These are phyloP conservation scores for Adelognathus sp. DNA, from an alignment of 2,888 invertebrate species.

Conservation along the genomic window DNA sequence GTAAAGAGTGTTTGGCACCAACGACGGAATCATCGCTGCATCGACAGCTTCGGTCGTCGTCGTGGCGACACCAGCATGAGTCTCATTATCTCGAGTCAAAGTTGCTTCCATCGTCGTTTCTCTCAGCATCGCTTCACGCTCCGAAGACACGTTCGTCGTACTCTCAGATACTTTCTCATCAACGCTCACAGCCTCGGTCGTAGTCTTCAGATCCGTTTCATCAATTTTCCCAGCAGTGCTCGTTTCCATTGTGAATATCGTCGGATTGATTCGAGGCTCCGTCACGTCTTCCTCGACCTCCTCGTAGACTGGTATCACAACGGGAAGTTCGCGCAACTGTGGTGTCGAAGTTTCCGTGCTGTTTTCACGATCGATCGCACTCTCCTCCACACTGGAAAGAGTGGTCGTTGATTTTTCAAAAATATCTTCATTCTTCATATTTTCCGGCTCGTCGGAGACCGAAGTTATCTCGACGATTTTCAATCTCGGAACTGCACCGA, in stretches of 20 bases:
- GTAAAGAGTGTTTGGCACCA: conserved; percentile 70
- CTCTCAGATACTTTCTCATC: not conserved
- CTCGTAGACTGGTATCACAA: conserved; percentile 76
- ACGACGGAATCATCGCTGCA: conserved; percentile 31
- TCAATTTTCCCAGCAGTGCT: not conserved
- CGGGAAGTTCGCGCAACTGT: conserved; percentile 60
- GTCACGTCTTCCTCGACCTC: conserved; percentile 67
- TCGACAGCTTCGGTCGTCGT: not conserved
- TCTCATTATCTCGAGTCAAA: conserved; percentile 11
- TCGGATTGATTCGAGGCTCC: conserved; percentile 57
- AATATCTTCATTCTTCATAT: conserved; percentile 38
- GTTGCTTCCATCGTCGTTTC: not conserved
- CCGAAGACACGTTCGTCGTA: not conserved
- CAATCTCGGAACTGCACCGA: conserved; percentile 57
- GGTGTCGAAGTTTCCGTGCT: conserved; percentile 13
- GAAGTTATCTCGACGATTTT: conserved; percentile 63
- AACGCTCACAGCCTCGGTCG: conserved; percentile 16
- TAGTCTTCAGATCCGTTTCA: not conserved
- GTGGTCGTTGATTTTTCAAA: conserved; percentile 20
- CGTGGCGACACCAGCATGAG: not conserved
- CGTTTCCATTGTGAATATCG: conserved; percentile 27
- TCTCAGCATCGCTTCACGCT: not conserved
- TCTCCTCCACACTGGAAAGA: not conserved
- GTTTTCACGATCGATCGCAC: not conserved
- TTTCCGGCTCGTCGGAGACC: conserved; percentile 40